Percentiles rank a stretch among this genome's conserved stretches.
phyloP scores from a whole-genome alignment of 35 echinoderm and acorn worm species.

The Stichopus chloronotus region DNA sequence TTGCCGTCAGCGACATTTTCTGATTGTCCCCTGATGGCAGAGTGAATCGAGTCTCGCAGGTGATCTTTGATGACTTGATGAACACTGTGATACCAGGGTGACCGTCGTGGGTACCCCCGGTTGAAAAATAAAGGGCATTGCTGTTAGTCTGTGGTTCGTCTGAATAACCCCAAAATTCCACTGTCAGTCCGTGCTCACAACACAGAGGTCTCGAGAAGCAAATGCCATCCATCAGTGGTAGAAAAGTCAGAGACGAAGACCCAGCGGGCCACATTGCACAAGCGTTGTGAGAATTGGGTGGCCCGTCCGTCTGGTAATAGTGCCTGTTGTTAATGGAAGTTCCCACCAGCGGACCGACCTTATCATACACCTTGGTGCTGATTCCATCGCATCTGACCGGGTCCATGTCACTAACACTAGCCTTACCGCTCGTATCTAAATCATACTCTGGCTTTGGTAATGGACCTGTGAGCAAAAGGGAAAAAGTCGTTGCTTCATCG shows the following conservation, averaged over 20 bases:
- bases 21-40: neutral
- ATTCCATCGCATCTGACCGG: constrained; percentile 11
- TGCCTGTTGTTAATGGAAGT: neutral
- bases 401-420: constrained; percentile 24
- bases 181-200: neutral
- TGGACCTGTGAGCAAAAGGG: neutral
- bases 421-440: constrained; percentile 20
- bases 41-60: neutral
- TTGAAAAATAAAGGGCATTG: neutral
- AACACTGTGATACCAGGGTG: neutral
- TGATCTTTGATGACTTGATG: neutral
- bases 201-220: constrained; percentile 21
- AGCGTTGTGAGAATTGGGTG: constrained; percentile 16
- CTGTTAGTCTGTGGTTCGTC: neutral
- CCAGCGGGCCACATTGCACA: constrained; percentile 16
- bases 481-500: neutral
- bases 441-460: constrained; percentile 13
- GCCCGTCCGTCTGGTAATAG: constrained; percentile 14
- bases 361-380: neutral
- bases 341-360: neutral
- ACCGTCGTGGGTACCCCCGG: neutral
- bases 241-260: neutral
- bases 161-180: constrained; percentile 34
- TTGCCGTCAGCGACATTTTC: neutral
- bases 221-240: neutral